Evolutionary conservation across 1,140 invertebrate species (phyloP).

Genomic region (Meloidogyne hapla): DNA sequence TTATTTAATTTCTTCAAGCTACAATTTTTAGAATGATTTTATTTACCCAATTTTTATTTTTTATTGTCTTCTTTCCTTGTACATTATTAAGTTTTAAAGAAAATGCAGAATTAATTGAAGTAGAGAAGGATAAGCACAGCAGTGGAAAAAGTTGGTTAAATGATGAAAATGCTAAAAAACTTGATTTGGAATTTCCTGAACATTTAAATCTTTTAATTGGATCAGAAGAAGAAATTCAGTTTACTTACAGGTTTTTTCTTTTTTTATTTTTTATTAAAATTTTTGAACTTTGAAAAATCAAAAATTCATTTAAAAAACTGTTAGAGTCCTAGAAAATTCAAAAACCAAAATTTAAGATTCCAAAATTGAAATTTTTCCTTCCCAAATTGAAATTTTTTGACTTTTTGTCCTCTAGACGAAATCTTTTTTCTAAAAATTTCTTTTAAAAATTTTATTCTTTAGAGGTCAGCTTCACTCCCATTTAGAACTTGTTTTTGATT

Average conservation of each 20-base stretch:
- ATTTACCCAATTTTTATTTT: neutral
- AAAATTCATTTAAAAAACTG: too few relatives aligned
- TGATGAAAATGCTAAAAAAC: neutral
- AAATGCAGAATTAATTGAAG: neutral
- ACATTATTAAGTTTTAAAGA: neutral
- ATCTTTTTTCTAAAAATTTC: too few relatives aligned
- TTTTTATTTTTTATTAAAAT: neutral
- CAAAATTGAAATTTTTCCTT: too few relatives aligned
- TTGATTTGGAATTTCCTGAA: neutral
- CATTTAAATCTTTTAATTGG: slow-evolving; percentile 1
- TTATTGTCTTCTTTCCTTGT: neutral
- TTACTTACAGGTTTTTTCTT: neutral
- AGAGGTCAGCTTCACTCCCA: neutral
- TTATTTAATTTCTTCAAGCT: neutral
- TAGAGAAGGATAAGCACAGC: neutral
- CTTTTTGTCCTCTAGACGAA: too few relatives aligned
- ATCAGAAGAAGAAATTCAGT: neutral
- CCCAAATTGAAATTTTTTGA: too few relatives aligned
- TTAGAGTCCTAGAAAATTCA: too few relatives aligned
- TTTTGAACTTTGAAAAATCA: too few relatives aligned
- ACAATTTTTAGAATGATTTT: neutral
- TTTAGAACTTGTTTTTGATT: neutral
- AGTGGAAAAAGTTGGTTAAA: neutral
- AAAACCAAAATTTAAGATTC: too few relatives aligned
- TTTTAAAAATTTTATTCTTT: too few relatives aligned